A percentile compares a stretch with the other conserved stretches of the same genome.
Conservation (phyloP, 2,113 vertebrate species). For the Sterrhoptilus dennistouni region DNA sequence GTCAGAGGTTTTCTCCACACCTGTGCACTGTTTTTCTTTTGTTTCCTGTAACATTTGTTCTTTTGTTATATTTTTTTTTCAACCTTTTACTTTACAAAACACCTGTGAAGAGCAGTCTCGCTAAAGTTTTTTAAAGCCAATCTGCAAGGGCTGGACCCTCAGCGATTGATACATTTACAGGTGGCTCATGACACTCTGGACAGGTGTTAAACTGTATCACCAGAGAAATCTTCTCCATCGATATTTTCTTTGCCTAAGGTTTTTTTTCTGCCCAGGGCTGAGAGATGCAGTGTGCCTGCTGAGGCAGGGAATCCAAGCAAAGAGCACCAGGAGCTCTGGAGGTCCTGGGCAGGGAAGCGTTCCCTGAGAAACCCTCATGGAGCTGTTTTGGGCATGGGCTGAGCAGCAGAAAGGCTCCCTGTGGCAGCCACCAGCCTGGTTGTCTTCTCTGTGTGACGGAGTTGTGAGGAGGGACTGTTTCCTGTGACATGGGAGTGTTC, state of each 20-base stretch:
- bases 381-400: neutral
- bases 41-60: no score
- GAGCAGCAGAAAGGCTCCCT: neutral
- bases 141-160: no score
- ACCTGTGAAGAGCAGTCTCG: no score
- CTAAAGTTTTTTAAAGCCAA: no score
- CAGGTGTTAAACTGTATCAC: no score
- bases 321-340: neutral
- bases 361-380: neutral
- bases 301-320: neutral
- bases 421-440: neutral
- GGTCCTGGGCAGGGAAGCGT: rapidly evolving
- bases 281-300: rapidly evolving
- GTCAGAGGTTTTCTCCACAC: no score
- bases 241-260: neutral
- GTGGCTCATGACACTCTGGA: no score
- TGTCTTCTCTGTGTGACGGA: neutral
- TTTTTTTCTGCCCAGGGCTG: neutral
- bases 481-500: no score
- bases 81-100: no score
- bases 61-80: no score
- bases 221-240: neutral
- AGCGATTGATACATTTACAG: no score
- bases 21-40: no score
- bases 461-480: neutral